Base-by-base conservation (phyloP, 2,888 invertebrate species). In the Drosophila mulleri region DNA sequence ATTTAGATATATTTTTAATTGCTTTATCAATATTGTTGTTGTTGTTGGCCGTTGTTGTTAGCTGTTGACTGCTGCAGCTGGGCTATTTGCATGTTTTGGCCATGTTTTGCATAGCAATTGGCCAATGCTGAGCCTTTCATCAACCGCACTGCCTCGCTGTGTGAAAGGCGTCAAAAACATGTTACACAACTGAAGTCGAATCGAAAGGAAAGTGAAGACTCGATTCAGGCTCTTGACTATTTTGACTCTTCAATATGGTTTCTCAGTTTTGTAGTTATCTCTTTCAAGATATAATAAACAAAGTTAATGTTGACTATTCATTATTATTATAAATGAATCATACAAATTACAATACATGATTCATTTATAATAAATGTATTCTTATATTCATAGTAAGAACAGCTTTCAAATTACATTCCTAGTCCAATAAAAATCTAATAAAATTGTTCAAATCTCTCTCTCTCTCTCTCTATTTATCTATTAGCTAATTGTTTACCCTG, bases 1-100 rank as follows among this genome's bases (percentile, higher is more conserved):
- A 80, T 89, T 73, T 77, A 77, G 76, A 74, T 78, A 88, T 79
- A 75, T 76, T 88, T 88, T 90, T 89, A 90, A 89, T 89, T 90
- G 89, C 89, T 90, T 86, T 89, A 89, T 89, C 89, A 90, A 68
- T 68, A 65, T 75, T 44, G 69, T 75, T 75, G 72, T 67, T 44
- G 42, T 39, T 39, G 39, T 16, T 16, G 39, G 39, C 0, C 14
- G 37, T 37, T 37, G 37, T 2, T 35, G 32, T 32, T 32, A 29
- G 32, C 11, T 16, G 37, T 11, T 56, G 53, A 37, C 18, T 47
- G 50, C 11, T 23, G 59, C 48, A 39, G 58, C 29, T 47, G 52
- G 57, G 9, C 70, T 53, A 64, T 56, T 83, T 83, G 86, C 83
- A 88, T 83, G 71, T 68, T 61, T 68, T 61, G 53, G 60, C 57